Base-by-base conservation (phyloP, 2,888 invertebrate genomes). In the Drosophila fungiperda region DNA sequence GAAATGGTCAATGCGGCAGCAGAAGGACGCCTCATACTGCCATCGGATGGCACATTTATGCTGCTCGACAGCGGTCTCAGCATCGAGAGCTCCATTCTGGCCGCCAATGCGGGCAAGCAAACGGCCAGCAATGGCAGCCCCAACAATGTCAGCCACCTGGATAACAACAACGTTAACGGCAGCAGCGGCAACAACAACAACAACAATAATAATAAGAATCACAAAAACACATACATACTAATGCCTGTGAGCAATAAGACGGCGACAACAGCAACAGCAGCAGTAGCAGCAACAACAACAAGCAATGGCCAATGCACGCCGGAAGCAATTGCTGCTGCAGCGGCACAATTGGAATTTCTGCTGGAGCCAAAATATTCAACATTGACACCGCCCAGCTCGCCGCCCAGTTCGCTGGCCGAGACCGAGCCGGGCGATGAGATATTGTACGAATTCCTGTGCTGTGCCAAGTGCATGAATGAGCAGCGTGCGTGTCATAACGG, bases 401-500 rank as follows among this genome's bases (percentile, higher is more conserved):
- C 63, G 52, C 52, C 64, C 61, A 76, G 59, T n/a, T 59, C 66
- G 1, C 58, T 61, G 52, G 36, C 35, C 20, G 69, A 67, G 26
- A 54, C 35, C n/a, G 82, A 64, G 32, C 59, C 54, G 3, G 65
- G 77, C 7, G 90, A 89, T 38, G 93, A 93, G 69, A 86, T 93
- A 65, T 86, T 93, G 33, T 93, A 93, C 71, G 93, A 93, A 73
- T 93, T 93, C 75, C 78, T 93, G 7, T 93, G 93, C 83, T 93
- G 93, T 84, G 93, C 93, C 74, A 93, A 93, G 86, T 93, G 93
- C 69, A 92, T 93, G 92, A 92, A 92, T 78, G 91, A 92, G 66
- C 80, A 83, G 57, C 76, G 83, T n/a, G 45, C 72, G 45, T 80
- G 79, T 12, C 77, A 72, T 52, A 77, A 69, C 57, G 73, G 75